Evolutionary conservation across 2,113 vertebrate species (phyloP).

Genomic region (Delphinus delphis): DNA sequence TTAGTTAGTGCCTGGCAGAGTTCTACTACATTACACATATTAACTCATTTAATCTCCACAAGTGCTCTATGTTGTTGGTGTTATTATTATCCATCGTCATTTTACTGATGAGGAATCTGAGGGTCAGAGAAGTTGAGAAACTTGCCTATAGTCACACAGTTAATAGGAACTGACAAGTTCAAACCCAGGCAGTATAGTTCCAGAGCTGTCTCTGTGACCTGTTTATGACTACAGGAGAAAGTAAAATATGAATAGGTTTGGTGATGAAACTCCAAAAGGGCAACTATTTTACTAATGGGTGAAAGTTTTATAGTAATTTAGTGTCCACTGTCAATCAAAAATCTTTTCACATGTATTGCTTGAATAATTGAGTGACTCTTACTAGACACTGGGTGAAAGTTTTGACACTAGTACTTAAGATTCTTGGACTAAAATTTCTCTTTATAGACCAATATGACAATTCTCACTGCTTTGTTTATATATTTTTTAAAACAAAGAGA

Average conservation of each 20-base stretch:
- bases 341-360: background rate
- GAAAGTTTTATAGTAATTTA: background rate
- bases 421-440: background rate
- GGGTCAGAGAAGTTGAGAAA: background rate
- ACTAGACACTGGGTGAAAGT: background rate
- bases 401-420: background rate
- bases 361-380: background rate
- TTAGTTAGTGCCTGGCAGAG: background rate
- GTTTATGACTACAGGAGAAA: background rate
- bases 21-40: background rate
- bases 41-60: background rate
- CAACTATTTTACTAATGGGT: background rate
- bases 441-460: background rate
- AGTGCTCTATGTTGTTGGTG: background rate
- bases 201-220: background rate
- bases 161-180: background rate
- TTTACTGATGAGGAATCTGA: background rate
- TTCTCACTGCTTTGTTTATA: background rate
- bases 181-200: background rate
- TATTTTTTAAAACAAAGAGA: background rate
- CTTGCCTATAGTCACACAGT: background rate
- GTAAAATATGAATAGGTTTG: background rate
- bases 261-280: background rate
- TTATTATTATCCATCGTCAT: background rate
- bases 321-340: background rate